Base-by-base conservation (phyloP, 2,113 vertebrate species). In the Gymnobelideus leadbeateri region DNA sequence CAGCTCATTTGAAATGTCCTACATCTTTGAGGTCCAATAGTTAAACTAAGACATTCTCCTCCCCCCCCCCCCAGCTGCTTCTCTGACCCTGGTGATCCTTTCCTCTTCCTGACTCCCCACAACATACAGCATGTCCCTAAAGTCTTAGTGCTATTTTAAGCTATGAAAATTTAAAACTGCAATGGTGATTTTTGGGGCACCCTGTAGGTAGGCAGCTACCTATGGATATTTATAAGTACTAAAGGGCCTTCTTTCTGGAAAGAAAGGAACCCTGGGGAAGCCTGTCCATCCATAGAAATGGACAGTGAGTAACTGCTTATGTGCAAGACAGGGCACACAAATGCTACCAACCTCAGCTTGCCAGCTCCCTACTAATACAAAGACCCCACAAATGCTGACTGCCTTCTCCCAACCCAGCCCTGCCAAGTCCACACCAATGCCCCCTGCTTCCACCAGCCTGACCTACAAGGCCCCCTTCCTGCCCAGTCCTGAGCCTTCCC, bases 181-280 rank as follows among this genome's bases (percentile, higher is more conserved):
- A 21, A 8, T 26, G 31, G n/a, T 84, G 68, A 84, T 43, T 84
- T 84, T 8, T 4, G 68, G n/a, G n/a, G 43, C 19, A 43, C n/a
- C 37, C 19, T 23, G 37, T 43, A 21, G n/a, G n/a, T n/a, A 84
- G n/a, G 68, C 68, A 94, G 91, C 92, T 95, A 94, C 93, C 93
- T 95, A 92, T 91, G 61, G n/a, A 49, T 91, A 28, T 91, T 89
- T 92, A 61, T 53, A 91, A 95, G 89, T 49, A 96, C 93, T 95
- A 91, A 31, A 93, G 95, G 96, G 96, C 89, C 93, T 95, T 90
- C 92, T 93, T 94, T 94, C 96, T 95, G 94, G 93, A 95, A 97
- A 97, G 96, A 96, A 96, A 96, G 95, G 96, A 97, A 96, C 94
- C 96, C 52, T 95, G 97, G 96, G 94, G 97, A 96, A 97, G 96